Percentiles rank a stretch among this genome's conserved stretches.
Conservation (phyloP, 2,113 vertebrate genomes). For the Spea multiplicata region DNA sequence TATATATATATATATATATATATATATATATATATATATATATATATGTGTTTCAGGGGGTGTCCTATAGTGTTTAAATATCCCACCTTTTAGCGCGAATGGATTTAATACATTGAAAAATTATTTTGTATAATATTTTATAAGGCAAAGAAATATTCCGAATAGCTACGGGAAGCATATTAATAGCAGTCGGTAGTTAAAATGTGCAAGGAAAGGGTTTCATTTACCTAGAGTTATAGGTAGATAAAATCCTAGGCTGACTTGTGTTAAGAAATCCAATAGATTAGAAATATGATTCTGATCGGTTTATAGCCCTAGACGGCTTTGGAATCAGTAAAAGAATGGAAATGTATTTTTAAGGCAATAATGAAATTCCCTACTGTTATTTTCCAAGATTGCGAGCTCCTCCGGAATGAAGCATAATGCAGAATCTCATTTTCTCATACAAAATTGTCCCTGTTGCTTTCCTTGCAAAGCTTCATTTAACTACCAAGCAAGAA, state of each 20-base stretch:
- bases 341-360: slow-evolving; percentile 11
- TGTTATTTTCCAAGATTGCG: slow-evolving; percentile 14
- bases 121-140: slow-evolving; percentile 9
- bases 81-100: not conserved
- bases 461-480: slow-evolving; percentile 3
- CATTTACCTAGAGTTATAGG: slow-evolving; percentile 16
- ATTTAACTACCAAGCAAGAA: slow-evolving; percentile 1
- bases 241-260: not conserved
- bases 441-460: not conserved
- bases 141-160: not conserved
- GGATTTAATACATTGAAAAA: not conserved
- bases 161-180: not conserved
- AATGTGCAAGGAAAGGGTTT: not conserved
- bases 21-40: no score
- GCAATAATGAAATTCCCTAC: slow-evolving; percentile 11
- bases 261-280: slow-evolving; percentile 14
- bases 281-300: slow-evolving; percentile 21
- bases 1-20: no score
- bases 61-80: not conserved
- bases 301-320: slow-evolving; percentile 18
- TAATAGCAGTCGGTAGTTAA: slow-evolving; percentile 4
- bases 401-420: not conserved
- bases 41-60: no score
- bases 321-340: not conserved
- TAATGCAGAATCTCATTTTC: slow-evolving; percentile 19